Evolutionary conservation across 1,140 invertebrate genomes (phyloP), one percentile per base, ranked within the genome.

Genomic region (Euschistus heros): DNA sequence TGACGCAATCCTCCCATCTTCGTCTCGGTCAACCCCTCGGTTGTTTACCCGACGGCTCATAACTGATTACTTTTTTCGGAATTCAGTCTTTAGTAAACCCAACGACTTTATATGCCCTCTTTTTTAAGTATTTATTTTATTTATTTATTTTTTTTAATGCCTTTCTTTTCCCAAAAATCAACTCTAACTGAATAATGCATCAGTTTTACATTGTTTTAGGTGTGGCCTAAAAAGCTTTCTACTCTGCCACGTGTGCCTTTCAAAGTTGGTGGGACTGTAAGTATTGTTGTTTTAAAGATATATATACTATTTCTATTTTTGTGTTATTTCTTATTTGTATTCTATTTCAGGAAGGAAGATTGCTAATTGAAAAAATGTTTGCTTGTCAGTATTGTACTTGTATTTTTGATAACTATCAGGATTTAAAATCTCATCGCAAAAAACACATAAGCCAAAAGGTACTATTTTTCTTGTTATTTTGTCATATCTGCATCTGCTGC

Each of bases 391-490:
- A 78, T 69, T 83, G 81, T 74, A 63, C 71, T 10, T 66, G 64
- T 55, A 74, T 73, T 54, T 80, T 80, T 67, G 72, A 75, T 54
- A 75, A 76, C 20, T 82, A 81, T 69, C 77, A 76, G 65, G 75
- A 79, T 68, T 73, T 81, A 1, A 81, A 80, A 70, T 75, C 78
- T 15, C 81, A 82, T 71, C 76, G 80, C 74, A 77, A 77, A 37
- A 65, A 69, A 44, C 81, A 82, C 71, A 78, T 78, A 70, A 69
- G 75, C 67, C 75, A 81, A 70, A 81, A 82, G 75, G 80, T 80
- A 37, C 13, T 37, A 37, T 37, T 37, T 37, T 1, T 10, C 33
- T 37, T 1, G 13, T 37, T 37, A 6, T 37, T 6, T 37, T 37
- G 33, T 13, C 33, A 10, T 10, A 37, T 37, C 8, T 30, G 30